A percentile compares a stretch with the other conserved stretches of the same genome.
Evolutionary conservation across 2,113 vertebrate genomes (phyloP).

Genomic region (Xenopus borealis): DNA sequence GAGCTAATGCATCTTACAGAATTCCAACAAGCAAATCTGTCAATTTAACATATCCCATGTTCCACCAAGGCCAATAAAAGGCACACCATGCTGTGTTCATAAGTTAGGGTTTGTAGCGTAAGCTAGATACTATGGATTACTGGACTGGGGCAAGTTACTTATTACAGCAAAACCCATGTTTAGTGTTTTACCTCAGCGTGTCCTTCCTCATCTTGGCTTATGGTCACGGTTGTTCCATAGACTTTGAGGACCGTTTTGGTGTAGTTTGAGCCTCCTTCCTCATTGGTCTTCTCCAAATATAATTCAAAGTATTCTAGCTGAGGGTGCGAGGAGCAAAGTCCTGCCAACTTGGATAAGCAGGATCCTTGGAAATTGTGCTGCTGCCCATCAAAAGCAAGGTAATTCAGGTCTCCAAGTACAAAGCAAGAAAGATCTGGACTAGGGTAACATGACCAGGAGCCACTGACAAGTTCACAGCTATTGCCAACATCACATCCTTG

Average conservation of each 20-base stretch:
- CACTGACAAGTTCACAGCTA: background rate
- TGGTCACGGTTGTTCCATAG: background rate
- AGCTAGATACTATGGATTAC: background rate
- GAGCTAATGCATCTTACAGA: too few species aligned
- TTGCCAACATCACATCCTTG: background rate
- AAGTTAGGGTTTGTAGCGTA: too few species aligned
- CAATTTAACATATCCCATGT: too few species aligned
- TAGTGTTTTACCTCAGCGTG: background rate
- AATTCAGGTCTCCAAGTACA: background rate
- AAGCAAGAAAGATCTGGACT: background rate
- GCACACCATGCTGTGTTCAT: too few species aligned
- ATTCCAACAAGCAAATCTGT: background rate
- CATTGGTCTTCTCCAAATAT: background rate
- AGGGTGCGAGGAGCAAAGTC: background rate
- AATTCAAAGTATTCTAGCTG: background rate
- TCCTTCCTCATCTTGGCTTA: background rate
- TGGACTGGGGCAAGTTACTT: too few species aligned
- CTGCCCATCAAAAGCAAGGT: background rate
- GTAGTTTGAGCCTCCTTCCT: background rate
- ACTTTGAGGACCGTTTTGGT: background rate
- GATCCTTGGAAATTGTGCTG: background rate
- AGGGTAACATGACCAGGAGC: background rate
- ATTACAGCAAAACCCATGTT: background rate
- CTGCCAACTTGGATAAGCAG: background rate
- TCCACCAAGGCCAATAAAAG: too few species aligned